A percentile compares a stretch with the other conserved stretches of the same genome.
Conservation (phyloP, 2,113 vertebrate genomes). For the Chaenocephalus aceratus region DNA sequence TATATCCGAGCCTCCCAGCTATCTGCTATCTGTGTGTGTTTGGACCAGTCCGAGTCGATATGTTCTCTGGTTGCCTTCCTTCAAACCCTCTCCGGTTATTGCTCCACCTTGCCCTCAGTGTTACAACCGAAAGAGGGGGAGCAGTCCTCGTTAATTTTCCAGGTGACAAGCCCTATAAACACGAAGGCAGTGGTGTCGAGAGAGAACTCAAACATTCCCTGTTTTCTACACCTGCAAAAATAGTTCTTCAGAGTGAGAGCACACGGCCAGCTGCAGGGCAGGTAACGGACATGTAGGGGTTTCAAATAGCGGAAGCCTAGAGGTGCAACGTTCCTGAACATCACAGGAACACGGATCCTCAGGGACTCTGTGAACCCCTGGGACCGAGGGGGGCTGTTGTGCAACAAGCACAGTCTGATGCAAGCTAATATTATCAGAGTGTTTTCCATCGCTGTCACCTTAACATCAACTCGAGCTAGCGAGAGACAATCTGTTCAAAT, state of each 20-base stretch:
- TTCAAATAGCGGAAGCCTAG: not conserved
- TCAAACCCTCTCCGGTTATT: not conserved
- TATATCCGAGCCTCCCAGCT: conserved; percentile 36
- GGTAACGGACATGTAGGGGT: not conserved
- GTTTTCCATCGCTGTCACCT: too few relatives aligned
- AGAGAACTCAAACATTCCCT: not conserved
- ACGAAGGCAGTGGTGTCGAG: not conserved
- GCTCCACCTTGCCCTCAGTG: not conserved
- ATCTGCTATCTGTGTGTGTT: conserved; percentile 41
- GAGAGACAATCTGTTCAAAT: too few relatives aligned
- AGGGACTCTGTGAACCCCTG: not conserved
- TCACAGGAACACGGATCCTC: not conserved
- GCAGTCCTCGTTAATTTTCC: conserved; percentile 7
- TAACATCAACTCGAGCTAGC: too few relatives aligned
- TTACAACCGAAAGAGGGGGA: not conserved
- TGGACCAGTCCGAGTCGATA: conserved; percentile 34
- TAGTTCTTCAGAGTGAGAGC: not conserved
- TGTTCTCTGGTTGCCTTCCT: not conserved
- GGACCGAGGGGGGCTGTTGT: not conserved
- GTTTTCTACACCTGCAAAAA: not conserved
- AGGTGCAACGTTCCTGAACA: conserved; percentile 1
- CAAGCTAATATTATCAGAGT: conserved; percentile 18
- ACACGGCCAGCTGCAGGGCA: conserved; percentile 12
- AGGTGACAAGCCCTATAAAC: conserved; percentile 1
- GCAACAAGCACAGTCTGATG: not conserved